These are phyloP conservation scores for Dipodomys merriami DNA, from an alignment of 2,113 vertebrate species.

Conservation along the genomic window DNA sequence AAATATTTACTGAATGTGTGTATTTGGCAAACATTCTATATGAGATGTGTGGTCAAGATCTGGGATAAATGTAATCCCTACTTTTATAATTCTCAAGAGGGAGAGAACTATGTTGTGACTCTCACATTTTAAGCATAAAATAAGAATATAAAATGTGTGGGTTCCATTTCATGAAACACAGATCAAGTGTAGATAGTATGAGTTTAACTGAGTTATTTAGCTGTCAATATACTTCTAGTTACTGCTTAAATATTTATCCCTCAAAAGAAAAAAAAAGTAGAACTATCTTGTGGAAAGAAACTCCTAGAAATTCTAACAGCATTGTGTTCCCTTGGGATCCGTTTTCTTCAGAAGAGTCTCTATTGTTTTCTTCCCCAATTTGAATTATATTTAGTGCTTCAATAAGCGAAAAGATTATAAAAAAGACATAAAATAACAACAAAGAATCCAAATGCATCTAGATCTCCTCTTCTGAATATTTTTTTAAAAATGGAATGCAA, in stretches of 20 bases:
- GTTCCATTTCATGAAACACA: neutral
- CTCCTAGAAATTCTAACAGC: slow-evolving; percentile 53
- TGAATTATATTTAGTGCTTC: slow-evolving; percentile 58
- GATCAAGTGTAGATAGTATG: slow-evolving; percentile 25
- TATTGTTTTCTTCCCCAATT: slow-evolving; percentile 32
- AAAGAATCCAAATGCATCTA: slow-evolving; percentile 53
- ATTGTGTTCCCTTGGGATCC: neutral
- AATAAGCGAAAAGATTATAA: slow-evolving; percentile 68
- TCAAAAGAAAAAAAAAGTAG: slow-evolving; percentile 16
- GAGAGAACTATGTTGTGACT: neutral
- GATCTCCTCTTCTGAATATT: slow-evolving; percentile 60
- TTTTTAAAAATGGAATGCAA: slow-evolving; percentile 62
- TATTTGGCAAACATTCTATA: neutral
- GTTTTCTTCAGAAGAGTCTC: slow-evolving; percentile 40
- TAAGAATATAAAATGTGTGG: neutral
- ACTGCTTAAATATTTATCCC: neutral
- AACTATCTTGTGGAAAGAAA: slow-evolving; percentile 49
- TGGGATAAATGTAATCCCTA: neutral
- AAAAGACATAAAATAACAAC: slow-evolving; percentile 64
- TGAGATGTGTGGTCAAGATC: neutral
- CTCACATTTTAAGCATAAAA: neutral
- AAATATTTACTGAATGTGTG: neutral
- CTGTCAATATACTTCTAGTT: neutral
- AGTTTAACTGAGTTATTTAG: slow-evolving; percentile 44
- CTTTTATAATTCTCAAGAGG: neutral